Evolutionary conservation across 2,888 invertebrate genomes (phyloP).

Genomic region (Tetragonula carbonaria): DNA sequence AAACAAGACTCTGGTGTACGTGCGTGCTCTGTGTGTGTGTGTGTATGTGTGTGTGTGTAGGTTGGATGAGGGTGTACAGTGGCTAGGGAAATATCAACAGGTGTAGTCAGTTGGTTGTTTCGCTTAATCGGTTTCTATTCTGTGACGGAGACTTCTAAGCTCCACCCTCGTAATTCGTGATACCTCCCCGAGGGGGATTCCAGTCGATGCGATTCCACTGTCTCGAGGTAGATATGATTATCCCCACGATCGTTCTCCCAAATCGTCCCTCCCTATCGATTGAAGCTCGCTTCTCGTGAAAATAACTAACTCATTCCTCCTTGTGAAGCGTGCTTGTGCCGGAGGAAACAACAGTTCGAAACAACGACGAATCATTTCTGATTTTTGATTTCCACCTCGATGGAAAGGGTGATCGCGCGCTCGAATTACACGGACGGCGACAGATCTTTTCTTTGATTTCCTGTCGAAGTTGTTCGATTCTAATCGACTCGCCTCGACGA

Average conservation of each 20-base stretch:
- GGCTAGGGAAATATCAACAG: conserved; percentile 77
- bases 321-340: background rate
- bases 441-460: no score
- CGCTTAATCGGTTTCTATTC: conserved; percentile 78
- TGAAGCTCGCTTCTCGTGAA: background rate
- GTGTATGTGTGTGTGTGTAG: background rate
- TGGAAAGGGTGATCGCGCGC: no score
- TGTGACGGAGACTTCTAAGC: conserved; percentile 72
- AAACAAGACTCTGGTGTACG: background rate
- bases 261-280: background rate
- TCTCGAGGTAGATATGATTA: conserved; percentile 29
- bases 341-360: no score
- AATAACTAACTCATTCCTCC: background rate
- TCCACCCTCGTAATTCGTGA: conserved; percentile 62
- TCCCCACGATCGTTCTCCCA: conserved; percentile 4
- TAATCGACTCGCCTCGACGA: no score
- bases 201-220: conserved; percentile 30
- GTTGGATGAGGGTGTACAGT: conserved; percentile 15
- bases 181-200: conserved; percentile 38
- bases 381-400: no score
- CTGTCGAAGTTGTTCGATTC: no score
- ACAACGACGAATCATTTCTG: no score
- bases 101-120: conserved; percentile 79
- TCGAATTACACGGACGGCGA: no score
- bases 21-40: background rate